A percentile compares a stretch with the other conserved stretches of the same genome.
Evolutionary conservation across 2,888 invertebrate genomes (phyloP).

Genomic region (Thumatha senex): DNA sequence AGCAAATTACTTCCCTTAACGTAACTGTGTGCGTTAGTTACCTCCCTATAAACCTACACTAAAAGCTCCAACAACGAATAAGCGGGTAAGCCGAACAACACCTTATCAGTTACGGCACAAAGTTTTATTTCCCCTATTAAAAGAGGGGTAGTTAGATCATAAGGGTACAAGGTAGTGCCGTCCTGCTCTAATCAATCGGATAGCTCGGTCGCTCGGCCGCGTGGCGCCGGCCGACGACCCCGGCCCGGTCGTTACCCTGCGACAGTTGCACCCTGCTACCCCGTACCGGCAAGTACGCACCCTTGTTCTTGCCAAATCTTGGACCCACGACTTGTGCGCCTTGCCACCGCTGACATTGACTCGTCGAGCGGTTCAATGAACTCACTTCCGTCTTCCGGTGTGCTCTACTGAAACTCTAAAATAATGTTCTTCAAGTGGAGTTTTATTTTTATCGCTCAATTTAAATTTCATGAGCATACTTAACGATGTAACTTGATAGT

Average conservation of each 20-base stretch:
- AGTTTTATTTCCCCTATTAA: conserved; percentile 62
- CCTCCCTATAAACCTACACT: conserved; percentile 34
- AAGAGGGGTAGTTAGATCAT: conserved; percentile 68
- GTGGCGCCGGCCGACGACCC: conserved; percentile 79
- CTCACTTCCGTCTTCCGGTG: conserved; percentile 73
- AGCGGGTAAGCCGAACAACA: conserved; percentile 53
- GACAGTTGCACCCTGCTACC: conserved; percentile 80
- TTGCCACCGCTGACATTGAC: conserved; percentile 77
- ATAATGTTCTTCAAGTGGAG: conserved; percentile 37
- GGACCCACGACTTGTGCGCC: conserved; percentile 62
- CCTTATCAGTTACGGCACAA: conserved; percentile 63
- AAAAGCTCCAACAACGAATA: conserved; percentile 46
- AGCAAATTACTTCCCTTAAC: conserved; percentile 81
- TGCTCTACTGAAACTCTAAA: conserved; percentile 51
- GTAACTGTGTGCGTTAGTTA: conserved; percentile 65
- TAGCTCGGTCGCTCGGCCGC: conserved; percentile 72
- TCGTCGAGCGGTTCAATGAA: conserved; percentile 68
- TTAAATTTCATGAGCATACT: conserved; percentile 30
- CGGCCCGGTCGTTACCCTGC: conserved; percentile 78
- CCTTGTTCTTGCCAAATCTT: conserved; percentile 77
- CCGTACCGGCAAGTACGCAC: conserved; percentile 66
- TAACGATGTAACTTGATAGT: conserved; percentile 31
- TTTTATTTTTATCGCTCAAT: conserved; percentile 37
- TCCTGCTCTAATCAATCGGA: conserved; percentile 81
- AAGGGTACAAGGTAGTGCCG: conserved; percentile 68